Evolutionary conservation across 64 coral and sea anemone species (phyloP).

Genomic region (Actinia equina): DNA sequence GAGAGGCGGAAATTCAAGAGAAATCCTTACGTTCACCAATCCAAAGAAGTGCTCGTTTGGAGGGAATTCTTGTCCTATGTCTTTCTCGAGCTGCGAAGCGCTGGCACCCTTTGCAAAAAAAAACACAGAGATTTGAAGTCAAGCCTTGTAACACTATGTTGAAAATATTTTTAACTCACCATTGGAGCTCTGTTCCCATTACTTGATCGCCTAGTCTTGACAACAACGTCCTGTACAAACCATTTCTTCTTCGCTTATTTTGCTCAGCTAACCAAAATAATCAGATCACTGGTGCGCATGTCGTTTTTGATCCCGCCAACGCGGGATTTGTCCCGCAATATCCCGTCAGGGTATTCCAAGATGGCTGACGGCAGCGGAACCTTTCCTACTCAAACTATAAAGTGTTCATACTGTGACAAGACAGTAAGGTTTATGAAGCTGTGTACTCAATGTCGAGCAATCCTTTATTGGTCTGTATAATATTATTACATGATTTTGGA

Average conservation of each 20-base stretch:
- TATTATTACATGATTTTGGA: no score
- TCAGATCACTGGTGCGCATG: constrained; percentile 44
- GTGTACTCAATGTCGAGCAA: constrained; percentile 53
- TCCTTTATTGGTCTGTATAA: constrained; percentile 80
- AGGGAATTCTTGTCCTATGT: constrained; percentile 98
- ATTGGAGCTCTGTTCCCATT: constrained; percentile 43
- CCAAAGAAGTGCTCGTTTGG: constrained; percentile 99
- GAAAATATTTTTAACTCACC: constrained; percentile 26
- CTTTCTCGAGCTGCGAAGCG: constrained; percentile 96
- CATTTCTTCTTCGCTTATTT: constrained; percentile 3
- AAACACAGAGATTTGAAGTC: not conserved
- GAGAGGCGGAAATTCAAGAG: not conserved
- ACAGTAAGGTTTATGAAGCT: constrained; percentile 76
- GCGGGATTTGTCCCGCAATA: not conserved
- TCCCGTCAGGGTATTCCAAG: constrained; percentile 33
- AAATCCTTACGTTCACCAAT: constrained; percentile 89
- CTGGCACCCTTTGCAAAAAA: constrained; percentile 71
- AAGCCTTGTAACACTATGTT: not conserved
- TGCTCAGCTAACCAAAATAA: constrained; percentile 59
- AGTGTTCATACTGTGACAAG: constrained; percentile 56
- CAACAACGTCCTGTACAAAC: constrained; percentile 4
- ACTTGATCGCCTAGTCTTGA: constrained; percentile 20
- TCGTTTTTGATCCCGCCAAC: constrained; percentile 16
- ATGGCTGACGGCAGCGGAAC: constrained; percentile 36
- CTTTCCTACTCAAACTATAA: not conserved